Evolutionary conservation across 2,888 invertebrate genomes (phyloP), one percentile per base, ranked within the genome.

Genomic region (Helicoverpa assulta): DNA sequence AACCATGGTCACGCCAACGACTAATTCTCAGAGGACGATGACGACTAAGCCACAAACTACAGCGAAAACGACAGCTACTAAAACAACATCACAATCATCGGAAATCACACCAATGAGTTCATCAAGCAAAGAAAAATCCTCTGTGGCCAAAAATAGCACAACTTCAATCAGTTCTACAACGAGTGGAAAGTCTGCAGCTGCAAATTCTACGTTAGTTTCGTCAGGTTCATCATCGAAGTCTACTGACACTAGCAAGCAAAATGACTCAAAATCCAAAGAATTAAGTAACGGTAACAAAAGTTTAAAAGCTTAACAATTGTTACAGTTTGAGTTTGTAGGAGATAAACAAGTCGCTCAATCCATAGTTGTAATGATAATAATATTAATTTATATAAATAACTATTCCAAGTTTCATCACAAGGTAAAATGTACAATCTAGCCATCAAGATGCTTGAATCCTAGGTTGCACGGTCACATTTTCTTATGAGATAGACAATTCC

Each of bases 271-370:
- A 81, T 76, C 83, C 61, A 86, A 74, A 61, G 87, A 87, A 69
- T 56, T 76, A 59, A 83, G 80, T 70, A 88, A 86, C 67, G 81
- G 80, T 61, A 76, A 47, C 60, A 88, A 88, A 80, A 70, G 54
- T 76, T 69, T 85, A 62, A 90, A 90, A 88, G 85, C 84, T 88
- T 90, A 90, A 86, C 83, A 80, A 73, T 84, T 59, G 53, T 73
- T 70, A 67, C 57, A 60, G 59, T 76, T 79, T 71, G 64, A 76
- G 78, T 74, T 79, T 79, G 76, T 88, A 88, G 83, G 72, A 83
- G 78, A 76, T 82, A 76, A 84, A 88, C 71, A 83, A 82, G 80
- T 80, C 74, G 91, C 91, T 91, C 91, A 91, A 91, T 82, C 84
- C 84, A 86, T 88, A 85, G 86, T 85, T 86, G 86, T 91, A 90